Evolutionary conservation across 1,140 invertebrate species (phyloP).

Genomic region (Drosophila grimshawi): DNA sequence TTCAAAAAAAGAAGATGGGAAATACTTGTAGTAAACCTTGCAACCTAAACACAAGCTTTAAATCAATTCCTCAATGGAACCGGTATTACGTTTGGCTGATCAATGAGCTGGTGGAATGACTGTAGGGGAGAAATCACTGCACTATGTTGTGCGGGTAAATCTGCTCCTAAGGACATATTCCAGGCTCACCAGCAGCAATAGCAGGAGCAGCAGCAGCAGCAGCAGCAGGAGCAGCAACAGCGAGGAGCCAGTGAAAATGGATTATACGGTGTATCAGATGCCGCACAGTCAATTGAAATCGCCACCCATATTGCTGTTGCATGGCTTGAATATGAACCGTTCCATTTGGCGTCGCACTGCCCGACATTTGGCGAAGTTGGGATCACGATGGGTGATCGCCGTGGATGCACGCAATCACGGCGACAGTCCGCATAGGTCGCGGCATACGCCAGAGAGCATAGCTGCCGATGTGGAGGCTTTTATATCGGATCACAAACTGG

Average conservation of each 20-base stretch:
- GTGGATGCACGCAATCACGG: slow-evolving; percentile 96
- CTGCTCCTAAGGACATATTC: too few relatives aligned
- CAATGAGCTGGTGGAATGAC: too few relatives aligned
- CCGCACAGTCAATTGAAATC: slow-evolving; percentile 23
- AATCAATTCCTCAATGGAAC: not conserved
- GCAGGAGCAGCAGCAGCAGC: too few relatives aligned
- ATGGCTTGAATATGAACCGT: slow-evolving; percentile 93
- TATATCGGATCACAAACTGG: slow-evolving; percentile 15
- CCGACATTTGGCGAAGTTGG: slow-evolving; percentile 14
- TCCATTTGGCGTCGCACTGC: slow-evolving; percentile 89
- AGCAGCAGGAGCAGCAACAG: not conserved
- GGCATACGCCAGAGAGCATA: slow-evolving; percentile 90
- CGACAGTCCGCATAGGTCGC: slow-evolving; percentile 90
- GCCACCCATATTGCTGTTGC: slow-evolving; percentile 90
- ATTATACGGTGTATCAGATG: slow-evolving; percentile 26
- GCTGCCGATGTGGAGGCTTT: slow-evolving; percentile 86
- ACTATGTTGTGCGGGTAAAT: too few relatives aligned
- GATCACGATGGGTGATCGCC: slow-evolving; percentile 86
- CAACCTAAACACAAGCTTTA: too few relatives aligned
- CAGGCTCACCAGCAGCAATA: too few relatives aligned
- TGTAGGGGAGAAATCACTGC: too few relatives aligned
- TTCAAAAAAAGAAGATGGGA: not conserved
- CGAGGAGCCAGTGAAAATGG: slow-evolving; percentile 11
- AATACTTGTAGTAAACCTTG: not conserved
- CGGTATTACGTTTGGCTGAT: too few relatives aligned